Evolutionary conservation across 2,113 vertebrate genomes (phyloP).

Genomic region (Saguinus imperator): DNA sequence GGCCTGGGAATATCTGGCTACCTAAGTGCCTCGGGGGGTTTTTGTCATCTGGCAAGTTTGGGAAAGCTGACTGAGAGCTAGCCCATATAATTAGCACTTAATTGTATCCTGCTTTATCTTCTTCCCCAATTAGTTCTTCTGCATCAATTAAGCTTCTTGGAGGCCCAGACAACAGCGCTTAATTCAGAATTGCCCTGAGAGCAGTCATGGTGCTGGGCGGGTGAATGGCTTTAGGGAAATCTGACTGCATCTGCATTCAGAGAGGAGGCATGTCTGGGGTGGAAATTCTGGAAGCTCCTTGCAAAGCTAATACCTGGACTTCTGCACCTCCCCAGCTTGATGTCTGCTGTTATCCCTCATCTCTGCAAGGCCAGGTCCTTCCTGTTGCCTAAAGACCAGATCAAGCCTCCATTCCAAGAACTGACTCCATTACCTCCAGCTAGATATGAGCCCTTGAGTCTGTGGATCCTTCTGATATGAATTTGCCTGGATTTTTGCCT

Average conservation of each 20-base stretch:
- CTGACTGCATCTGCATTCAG: rapidly evolving
- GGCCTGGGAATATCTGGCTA: not conserved
- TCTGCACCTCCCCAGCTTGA: not conserved
- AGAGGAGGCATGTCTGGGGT: not conserved
- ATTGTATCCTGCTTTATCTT: constrained; percentile 30
- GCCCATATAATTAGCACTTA: constrained; percentile 12
- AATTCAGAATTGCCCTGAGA: not conserved
- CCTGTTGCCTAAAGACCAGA: not conserved
- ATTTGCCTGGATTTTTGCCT: not conserved
- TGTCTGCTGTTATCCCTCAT: not conserved
- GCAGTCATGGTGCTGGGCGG: not conserved
- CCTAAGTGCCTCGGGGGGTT: not conserved
- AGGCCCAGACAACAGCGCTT: not conserved
- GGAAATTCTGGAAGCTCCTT: not conserved
- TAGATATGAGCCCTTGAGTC: no score
- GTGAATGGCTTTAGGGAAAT: not conserved
- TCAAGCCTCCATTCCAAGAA: not conserved
- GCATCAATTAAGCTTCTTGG: not conserved
- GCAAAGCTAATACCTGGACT: rapidly evolving
- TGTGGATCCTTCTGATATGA: not conserved
- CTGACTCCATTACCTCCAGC: not conserved
- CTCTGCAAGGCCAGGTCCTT: not conserved
- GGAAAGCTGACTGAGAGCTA: not conserved
- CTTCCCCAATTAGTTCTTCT: constrained; percentile 30
- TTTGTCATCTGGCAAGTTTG: not conserved